phyloP scores from a whole-genome alignment of 2,888 invertebrate genomes.

The Leucophenga maculata region DNA sequence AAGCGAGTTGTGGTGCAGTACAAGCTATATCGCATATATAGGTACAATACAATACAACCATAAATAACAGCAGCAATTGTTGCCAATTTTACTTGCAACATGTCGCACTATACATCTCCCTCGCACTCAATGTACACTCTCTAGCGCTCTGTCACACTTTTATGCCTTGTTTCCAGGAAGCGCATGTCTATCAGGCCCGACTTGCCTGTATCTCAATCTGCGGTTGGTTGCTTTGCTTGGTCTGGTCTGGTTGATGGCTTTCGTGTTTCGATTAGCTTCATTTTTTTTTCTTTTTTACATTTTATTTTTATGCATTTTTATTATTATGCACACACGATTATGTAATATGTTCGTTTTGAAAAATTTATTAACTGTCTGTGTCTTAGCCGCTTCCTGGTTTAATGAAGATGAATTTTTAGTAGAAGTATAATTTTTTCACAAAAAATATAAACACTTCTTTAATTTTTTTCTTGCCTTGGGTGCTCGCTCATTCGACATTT shows the following conservation, averaged over 20 bases:
- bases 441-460: too few relatives aligned
- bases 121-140: conserved; percentile 5
- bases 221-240: too few relatives aligned
- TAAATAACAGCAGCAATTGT: conserved; percentile 37
- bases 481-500: neutral
- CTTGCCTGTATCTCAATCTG: too few relatives aligned
- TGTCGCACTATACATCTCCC: conserved; percentile 46
- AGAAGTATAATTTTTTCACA: too few relatives aligned
- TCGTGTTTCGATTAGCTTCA: neutral
- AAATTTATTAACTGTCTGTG: conserved; percentile 14
- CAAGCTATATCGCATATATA: too few relatives aligned
- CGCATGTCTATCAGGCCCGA: neutral
- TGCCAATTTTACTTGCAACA: conserved; percentile 48
- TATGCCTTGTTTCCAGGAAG: neutral
- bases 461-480: too few relatives aligned
- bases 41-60: conserved; percentile 15
- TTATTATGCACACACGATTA: conserved; percentile 8
- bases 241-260: too few relatives aligned
- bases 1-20: neutral
- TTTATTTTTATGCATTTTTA: conserved; percentile 5
- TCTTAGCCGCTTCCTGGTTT: conserved; percentile 3
- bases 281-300: neutral
- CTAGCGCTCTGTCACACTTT: conserved; percentile 31
- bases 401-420: too few relatives aligned
- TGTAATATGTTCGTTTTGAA: conserved; percentile 7